phyloP scores from a whole-genome alignment of 2,888 invertebrate genomes.

The Endotricha flammealis region DNA sequence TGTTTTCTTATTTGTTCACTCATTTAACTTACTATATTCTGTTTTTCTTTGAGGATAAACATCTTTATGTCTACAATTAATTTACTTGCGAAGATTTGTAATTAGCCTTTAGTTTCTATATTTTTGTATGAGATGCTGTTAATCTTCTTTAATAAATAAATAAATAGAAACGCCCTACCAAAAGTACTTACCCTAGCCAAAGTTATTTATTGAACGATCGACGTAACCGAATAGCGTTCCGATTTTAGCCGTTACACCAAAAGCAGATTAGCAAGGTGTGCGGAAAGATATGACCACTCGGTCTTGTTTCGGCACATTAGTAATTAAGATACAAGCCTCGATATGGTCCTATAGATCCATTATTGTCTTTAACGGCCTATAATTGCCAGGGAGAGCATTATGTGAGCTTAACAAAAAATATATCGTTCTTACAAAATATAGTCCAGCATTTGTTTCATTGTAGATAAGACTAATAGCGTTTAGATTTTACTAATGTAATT shows the following conservation, averaged over 20 bases:
- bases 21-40: too few species aligned
- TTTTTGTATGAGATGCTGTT: too few species aligned
- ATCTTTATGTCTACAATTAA: too few species aligned
- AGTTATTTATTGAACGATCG: too few species aligned
- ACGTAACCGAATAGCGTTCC: too few species aligned
- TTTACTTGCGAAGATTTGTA: too few species aligned
- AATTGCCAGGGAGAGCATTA: constrained; percentile 48
- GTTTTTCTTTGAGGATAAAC: too few species aligned
- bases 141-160: too few species aligned
- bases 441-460: constrained; percentile 27
- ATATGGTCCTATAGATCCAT: constrained; percentile 47
- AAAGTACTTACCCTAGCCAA: too few species aligned
- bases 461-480: constrained; percentile 8
- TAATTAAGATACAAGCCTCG: constrained; percentile 60
- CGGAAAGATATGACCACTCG: constrained; percentile 23
- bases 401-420: constrained; percentile 45
- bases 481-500: not conserved
- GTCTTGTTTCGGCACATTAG: constrained; percentile 43
- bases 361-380: constrained; percentile 52
- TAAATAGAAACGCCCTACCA: too few species aligned
- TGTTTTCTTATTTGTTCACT: too few species aligned
- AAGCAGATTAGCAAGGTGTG: constrained; percentile 1
- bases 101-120: too few species aligned
- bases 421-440: constrained; percentile 39
- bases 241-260: not conserved